Conservation (phyloP, 2,113 vertebrate species). For the Scopus umbretta region DNA sequence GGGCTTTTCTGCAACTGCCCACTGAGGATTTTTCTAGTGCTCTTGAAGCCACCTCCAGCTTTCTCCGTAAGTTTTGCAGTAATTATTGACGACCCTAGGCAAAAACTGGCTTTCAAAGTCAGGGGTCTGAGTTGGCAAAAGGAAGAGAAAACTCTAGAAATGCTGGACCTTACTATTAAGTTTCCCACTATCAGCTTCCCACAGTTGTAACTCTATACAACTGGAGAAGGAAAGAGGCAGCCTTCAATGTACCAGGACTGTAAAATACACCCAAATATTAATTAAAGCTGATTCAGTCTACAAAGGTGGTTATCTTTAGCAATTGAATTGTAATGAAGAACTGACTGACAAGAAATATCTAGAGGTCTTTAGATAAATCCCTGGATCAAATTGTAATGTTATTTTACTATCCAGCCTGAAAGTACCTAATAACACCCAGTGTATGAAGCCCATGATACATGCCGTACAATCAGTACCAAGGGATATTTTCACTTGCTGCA, state of each 20-base stretch:
- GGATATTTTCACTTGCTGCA: background rate
- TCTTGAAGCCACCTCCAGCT: background rate
- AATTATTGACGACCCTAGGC: background rate
- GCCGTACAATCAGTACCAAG: background rate
- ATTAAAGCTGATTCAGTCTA: background rate
- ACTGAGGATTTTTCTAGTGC: background rate
- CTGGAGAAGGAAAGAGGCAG: background rate
- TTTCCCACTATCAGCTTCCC: background rate
- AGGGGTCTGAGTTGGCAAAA: background rate
- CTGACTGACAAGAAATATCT: background rate
- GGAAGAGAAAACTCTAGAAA: background rate
- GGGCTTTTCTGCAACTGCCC: background rate
- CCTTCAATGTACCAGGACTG: background rate
- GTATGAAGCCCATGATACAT: background rate
- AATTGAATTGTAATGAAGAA: background rate
- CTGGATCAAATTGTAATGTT: background rate
- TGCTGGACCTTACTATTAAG: background rate
- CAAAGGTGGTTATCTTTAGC: background rate
- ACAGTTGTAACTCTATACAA: background rate
- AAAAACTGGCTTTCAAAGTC: background rate
- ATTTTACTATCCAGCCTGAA: background rate
- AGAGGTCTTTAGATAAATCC: background rate
- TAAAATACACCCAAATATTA: background rate
- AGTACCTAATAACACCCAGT: background rate
- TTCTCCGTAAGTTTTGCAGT: background rate